A percentile compares a stretch with the other conserved stretches of the same genome.
Evolutionary conservation across 2,797 vertebrate genomes (phyloP).

Genomic region (Bovichtus variegatus): DNA sequence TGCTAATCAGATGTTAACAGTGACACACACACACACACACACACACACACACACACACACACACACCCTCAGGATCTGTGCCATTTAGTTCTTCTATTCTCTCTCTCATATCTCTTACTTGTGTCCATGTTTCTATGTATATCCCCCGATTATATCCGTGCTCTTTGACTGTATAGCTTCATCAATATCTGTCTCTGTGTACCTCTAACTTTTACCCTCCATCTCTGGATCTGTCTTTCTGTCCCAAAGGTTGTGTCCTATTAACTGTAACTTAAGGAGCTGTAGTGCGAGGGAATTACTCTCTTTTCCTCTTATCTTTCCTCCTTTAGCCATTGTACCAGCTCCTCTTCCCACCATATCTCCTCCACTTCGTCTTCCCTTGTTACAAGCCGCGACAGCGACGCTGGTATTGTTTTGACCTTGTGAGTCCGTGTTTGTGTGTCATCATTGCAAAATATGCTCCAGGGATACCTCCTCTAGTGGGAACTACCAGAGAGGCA

Average conservation of each 20-base stretch:
- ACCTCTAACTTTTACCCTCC: conserved; percentile 6
- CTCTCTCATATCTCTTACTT: not conserved
- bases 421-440: no score
- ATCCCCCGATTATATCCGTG: not conserved
- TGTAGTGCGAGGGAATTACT: not conserved
- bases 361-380: not conserved
- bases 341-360: not conserved
- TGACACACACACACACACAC: not conserved
- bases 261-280: conserved; percentile 35
- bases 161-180: not conserved
- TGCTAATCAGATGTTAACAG: conserved; percentile 45
- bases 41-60: not conserved
- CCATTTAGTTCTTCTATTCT: conserved; percentile 21
- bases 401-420: no score
- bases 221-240: not conserved
- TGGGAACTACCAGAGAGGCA: no score
- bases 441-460: no score
- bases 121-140: not conserved
- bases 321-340: not conserved
- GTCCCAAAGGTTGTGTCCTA: conserved; percentile 44
- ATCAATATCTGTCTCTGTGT: conserved; percentile 8
- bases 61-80: conserved; percentile 11
- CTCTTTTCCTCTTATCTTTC: not conserved
- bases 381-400: no score
- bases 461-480: no score